phyloP scores from a whole-genome alignment of 2,797 vertebrate genomes.

The Chrysocyon brachyurus region DNA sequence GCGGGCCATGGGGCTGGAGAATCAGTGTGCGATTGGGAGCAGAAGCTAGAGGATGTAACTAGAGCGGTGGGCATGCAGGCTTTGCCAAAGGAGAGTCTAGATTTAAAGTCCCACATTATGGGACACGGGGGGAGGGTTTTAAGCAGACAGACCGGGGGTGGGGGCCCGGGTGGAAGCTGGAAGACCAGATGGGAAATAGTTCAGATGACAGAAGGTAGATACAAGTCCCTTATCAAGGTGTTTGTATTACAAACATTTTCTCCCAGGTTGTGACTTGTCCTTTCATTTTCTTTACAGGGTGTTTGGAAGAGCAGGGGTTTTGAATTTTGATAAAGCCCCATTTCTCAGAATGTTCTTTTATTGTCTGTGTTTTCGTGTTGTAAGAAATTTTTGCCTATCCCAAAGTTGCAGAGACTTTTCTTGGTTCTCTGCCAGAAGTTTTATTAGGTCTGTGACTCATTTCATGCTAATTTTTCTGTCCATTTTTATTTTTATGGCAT shows the following conservation, averaged over 20 bases:
- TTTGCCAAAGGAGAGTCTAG: not conserved
- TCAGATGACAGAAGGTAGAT: not conserved
- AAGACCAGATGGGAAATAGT: not conserved
- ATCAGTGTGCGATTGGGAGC: no score
- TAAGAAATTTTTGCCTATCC: not conserved
- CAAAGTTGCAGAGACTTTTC: not conserved
- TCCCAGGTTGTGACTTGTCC: not conserved
- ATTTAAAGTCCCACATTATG: not conserved
- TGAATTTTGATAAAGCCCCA: not conserved
- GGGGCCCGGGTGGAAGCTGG: not conserved
- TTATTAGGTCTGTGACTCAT: constrained; percentile 22
- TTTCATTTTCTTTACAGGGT: not conserved
- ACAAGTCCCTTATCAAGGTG: not conserved
- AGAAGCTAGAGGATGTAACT: not conserved
- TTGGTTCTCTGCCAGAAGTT: not conserved
- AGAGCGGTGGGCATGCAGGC: not conserved
- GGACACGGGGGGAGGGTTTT: not conserved
- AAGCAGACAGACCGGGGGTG: no score
- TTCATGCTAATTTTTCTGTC: constrained; percentile 1
- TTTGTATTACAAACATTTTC: not conserved
- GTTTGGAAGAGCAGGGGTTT: not conserved
- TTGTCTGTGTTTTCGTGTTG: constrained; percentile 5
- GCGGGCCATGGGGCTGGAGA: not conserved
- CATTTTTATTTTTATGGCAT: not conserved
- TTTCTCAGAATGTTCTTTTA: not conserved